Percentiles rank a stretch among this genome's conserved stretches.
Evolutionary conservation across 2,797 vertebrate species (phyloP).

Genomic region (Onychomys torridus): DNA sequence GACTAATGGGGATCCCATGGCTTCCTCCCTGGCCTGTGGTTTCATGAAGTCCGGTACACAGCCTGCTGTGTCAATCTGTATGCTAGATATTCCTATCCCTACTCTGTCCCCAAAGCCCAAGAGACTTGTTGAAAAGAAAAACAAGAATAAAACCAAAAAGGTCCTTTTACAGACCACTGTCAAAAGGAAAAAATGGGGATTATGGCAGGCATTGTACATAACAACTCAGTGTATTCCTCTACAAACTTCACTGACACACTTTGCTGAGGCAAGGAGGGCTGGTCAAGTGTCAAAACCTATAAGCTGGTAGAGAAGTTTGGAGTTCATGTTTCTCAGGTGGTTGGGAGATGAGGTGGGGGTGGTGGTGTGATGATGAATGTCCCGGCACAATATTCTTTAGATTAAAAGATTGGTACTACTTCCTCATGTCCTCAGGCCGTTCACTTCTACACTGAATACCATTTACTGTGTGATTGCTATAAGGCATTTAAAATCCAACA

Average conservation of each 20-base stretch:
- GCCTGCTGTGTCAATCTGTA: not conserved
- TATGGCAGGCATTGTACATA: not conserved
- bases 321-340: not conserved
- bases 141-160: not conserved
- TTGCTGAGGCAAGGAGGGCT: not conserved
- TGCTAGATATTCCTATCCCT: not conserved
- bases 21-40: not conserved
- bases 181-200: not conserved
- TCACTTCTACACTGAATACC: not conserved
- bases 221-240: not conserved
- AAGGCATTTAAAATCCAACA: constrained; percentile 17
- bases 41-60: not conserved
- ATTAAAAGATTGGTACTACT: not conserved
- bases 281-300: constrained; percentile 13
- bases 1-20: not conserved
- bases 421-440: not conserved
- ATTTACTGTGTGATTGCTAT: not conserved
- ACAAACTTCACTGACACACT: not conserved
- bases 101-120: not conserved
- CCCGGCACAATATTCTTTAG: not conserved
- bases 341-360: not conserved
- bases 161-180: not conserved
- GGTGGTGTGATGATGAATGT: not conserved
- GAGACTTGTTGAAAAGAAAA: not conserved
- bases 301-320: not conserved